Evolutionary conservation across 2,797 vertebrate genomes (phyloP), one percentile per base, ranked within the genome.

Genomic region (Chrysolophus pictus): DNA sequence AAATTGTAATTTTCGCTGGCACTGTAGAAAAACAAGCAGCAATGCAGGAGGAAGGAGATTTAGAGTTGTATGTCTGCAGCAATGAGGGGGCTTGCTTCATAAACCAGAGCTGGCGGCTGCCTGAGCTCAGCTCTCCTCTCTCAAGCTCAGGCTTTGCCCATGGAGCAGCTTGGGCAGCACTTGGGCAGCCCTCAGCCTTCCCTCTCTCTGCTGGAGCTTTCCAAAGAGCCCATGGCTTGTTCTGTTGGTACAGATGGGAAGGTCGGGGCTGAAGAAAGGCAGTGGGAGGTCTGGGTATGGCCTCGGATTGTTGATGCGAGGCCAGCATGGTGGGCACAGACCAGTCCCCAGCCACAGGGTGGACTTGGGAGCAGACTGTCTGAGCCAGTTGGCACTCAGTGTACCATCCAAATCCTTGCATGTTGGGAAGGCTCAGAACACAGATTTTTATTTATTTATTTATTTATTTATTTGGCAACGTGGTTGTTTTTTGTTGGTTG

Each of bases 1-100:
- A 90, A 89, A 81, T 31, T 93, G 23, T 93, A 28, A 80, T 88
- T 94, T 94, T 88, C 75, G 42, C 41, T 71, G 33, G 42, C 56
- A 33, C 46, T 42, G 15, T 10, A 46, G 26, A 62, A 80, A 72
- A 92, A 62, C 1, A 19, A 71, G 47, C 62, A 49, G 60, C 44
- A 88, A 33, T 46, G 68, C 51, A 82, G 42, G 17, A 76, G n/a
- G 47, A 70, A 59, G 44, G 33, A 72, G 53, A 55, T 74, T 88
- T 70, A 53, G 33, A 82, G 73, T 82, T 88, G 9, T 21, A 10
- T 21, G 29, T 88, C 71, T 68, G 62, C 26, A 71, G 12, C 41
- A 87, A 7, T 28, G 39, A 22, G 23, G 58, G 17, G 3, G 6
- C 70, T 77, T 72, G 42, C 46, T 81, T 91, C 70, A 42, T 72